These are phyloP conservation scores for Stenodema calcarata DNA, from an alignment of 2,888 invertebrate species.

Conservation along the genomic window DNA sequence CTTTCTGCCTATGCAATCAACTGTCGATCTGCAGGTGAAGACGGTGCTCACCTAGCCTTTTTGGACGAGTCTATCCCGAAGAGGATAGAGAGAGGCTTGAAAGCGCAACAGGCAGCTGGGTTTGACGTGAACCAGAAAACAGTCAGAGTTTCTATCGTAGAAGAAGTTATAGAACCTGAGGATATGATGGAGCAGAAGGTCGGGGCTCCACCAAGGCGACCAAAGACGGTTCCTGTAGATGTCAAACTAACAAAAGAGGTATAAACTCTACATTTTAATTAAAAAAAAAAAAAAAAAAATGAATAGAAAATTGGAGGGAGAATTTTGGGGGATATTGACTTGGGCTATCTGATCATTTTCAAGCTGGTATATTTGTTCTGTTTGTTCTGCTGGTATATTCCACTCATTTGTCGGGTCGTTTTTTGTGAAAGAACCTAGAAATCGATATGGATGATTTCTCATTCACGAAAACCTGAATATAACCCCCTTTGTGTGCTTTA, in stretches of 20 bases:
- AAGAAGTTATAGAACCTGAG: neutral
- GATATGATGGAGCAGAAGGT: neutral
- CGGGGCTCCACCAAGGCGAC: neutral
- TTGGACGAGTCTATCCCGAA: constrained; percentile 27
- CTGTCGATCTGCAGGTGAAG: neutral
- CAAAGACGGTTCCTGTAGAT: neutral
- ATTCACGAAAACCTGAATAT: too few relatives aligned
- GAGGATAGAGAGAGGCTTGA: neutral
- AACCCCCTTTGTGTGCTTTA: too few relatives aligned
- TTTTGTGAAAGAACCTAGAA: too few relatives aligned
- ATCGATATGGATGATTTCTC: too few relatives aligned
- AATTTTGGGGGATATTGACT: too few relatives aligned
- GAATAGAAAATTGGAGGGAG: too few relatives aligned
- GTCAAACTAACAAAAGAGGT: constrained; percentile 25
- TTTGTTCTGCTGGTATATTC: too few relatives aligned
- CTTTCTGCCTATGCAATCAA: too few relatives aligned
- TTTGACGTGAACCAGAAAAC: neutral
- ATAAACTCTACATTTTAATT: neutral
- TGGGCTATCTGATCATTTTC: too few relatives aligned
- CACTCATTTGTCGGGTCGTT: too few relatives aligned
- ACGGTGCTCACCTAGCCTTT: neutral
- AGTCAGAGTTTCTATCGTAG: neutral
- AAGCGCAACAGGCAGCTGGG: neutral
- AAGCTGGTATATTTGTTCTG: too few relatives aligned
- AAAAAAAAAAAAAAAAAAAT: too few relatives aligned